Base-by-base conservation (phyloP, 53 echinoderm and acorn worm species). In the Temnopleurus reevesii region DNA sequence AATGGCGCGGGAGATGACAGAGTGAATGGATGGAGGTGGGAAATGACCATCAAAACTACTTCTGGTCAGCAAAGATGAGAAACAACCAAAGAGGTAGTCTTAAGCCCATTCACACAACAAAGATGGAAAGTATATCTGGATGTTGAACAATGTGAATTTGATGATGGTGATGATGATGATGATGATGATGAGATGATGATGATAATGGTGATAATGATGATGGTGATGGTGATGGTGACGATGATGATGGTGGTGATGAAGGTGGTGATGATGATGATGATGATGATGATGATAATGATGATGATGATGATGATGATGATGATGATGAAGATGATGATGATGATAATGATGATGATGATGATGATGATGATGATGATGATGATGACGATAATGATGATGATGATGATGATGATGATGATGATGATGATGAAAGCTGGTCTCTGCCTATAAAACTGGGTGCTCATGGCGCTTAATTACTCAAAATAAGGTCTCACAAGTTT, bases 31-130 rank as follows among this genome's bases (percentile, higher is more conserved):
- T 71, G 71, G 71, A 41, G n/a, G 71, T 36, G 30, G 71, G 71
- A 71, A 71, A 41, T 71, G 71, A 71, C 71, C 71, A 71, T 71
- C 71, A 9, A 71, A n/a, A 71, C 71, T 41, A 71, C 71, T 71
- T 71, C 36, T 5, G 71, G 71, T 71, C 41, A n/a, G 41, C 13
- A n/a, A n/a, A n/a, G n/a, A n/a, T n/a, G n/a, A n/a, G n/a, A n/a
- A n/a, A n/a, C n/a, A n/a, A n/a, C n/a, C n/a, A n/a, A n/a, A n/a
- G n/a, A n/a, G n/a, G n/a, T n/a, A n/a, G n/a, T n/a, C n/a, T n/a
- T n/a, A n/a, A n/a, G n/a, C n/a, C n/a, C n/a, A n/a, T n/a, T n/a
- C n/a, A n/a, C n/a, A n/a, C n/a, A n/a, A n/a, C n/a, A n/a, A n/a
- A n/a, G n/a, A n/a, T n/a, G n/a, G n/a, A n/a, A n/a, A n/a, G n/a